Evolutionary conservation across 2,113 vertebrate genomes (phyloP), one percentile per base, ranked within the genome.

Genomic region (Callospermophilus lateralis): DNA sequence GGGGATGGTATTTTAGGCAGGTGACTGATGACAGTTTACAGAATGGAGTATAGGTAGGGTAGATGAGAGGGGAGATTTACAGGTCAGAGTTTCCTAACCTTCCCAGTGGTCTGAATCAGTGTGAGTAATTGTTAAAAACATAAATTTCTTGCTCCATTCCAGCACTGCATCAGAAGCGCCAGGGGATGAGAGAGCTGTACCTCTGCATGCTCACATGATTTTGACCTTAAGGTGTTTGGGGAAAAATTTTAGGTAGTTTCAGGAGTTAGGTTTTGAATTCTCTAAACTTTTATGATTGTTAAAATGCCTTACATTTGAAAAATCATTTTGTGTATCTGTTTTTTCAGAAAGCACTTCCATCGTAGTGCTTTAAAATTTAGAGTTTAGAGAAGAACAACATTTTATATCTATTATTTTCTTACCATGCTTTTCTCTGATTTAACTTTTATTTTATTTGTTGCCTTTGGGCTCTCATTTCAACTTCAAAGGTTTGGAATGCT

Each of bases 351-450:
- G 53, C 16, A 30, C 61, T 89, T 84, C 55, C 8, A 15, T 91
- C n/a, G 70, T 37, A 95, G 63, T 93, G 48, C 91, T 87, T 97
- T 93, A 85, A 48, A 85, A 85, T 90, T 84, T 96, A 48, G 84
- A 85, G 88, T 88, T 96, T 79, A 94, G 63, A 74, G 86, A 73
- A 72, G 30, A 74, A 45, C 30, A 95, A 22, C 28, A 81, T 81
- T 90, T 83, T 94, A 7, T 70, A 39, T 86, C 91, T 96, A 68
- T 63, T 51, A 17, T 67, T 92, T 90, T 73, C 4, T 93, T 13
- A 11, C 24, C 16, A 19, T 95, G 74, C 30, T 77, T 87, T 78
- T 84, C 15, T 72, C 3, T 81, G 48, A 22, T 30, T 72, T 19
- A 17, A 32, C 92, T 68, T 84, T 80, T 53, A 67, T 77, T 91